Percentiles rank a stretch among this genome's conserved stretches.
Conservation (phyloP, 2,113 vertebrate genomes). For the Chunga burmeisteri region DNA sequence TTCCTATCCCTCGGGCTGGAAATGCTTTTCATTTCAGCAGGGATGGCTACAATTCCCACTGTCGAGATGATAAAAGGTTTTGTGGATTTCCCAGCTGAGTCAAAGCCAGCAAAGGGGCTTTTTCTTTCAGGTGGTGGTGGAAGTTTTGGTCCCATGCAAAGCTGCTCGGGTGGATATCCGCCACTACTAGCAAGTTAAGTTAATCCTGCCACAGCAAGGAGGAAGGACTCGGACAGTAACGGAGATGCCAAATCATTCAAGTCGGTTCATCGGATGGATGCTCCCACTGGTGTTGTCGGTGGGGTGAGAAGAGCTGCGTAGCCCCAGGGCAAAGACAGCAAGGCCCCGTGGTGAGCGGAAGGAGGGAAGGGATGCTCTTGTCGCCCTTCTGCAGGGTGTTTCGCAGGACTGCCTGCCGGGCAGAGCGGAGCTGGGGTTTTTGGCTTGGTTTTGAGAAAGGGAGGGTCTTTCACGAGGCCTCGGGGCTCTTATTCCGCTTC, state of each 20-base stretch:
- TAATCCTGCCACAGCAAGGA: background rate
- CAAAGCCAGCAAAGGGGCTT: background rate
- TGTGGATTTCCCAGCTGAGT: background rate
- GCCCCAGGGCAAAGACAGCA: background rate
- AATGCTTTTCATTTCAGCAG: background rate
- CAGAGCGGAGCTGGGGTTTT: background rate
- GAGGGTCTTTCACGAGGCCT: background rate
- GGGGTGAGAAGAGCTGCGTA: background rate
- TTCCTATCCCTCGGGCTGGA: background rate
- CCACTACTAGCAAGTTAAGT: background rate
- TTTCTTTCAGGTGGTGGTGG: background rate
- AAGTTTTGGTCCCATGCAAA: background rate
- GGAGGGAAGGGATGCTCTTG: background rate
- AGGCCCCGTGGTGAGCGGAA: background rate
- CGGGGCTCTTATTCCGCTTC: background rate
- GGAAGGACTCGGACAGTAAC: background rate
- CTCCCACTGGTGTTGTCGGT: background rate
- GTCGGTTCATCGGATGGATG: background rate
- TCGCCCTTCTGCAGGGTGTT: background rate
- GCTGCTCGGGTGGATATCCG: fast-evolving
- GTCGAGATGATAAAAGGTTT: background rate
- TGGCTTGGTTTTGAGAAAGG: background rate
- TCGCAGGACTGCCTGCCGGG: background rate
- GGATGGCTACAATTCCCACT: background rate
- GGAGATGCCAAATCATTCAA: background rate